These are phyloP conservation scores for Cantharis flavilabris DNA, from an alignment of 2,888 invertebrate species.

Conservation along the genomic window DNA sequence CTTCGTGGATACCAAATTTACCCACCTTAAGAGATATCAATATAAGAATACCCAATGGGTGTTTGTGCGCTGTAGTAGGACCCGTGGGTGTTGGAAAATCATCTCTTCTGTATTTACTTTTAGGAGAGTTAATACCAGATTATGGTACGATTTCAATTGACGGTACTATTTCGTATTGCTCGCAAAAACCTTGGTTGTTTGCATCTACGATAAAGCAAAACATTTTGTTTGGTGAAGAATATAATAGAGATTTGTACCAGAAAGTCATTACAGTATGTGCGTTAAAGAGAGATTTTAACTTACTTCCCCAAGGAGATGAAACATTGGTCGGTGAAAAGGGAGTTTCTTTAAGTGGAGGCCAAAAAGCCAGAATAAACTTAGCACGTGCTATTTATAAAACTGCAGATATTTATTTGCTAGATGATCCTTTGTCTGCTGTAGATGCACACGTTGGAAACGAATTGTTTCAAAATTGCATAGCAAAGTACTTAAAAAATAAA, in stretches of 20 bases:
- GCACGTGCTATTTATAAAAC: constrained; percentile 78
- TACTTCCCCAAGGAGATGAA: constrained; percentile 59
- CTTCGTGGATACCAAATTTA: background rate
- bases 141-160: constrained; percentile 59
- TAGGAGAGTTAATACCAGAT: constrained; percentile 62
- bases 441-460: constrained; percentile 77
- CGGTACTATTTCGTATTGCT: constrained; percentile 63
- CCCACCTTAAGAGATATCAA: constrained; percentile 48
- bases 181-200: constrained; percentile 72
- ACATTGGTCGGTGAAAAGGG: constrained; percentile 72
- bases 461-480: constrained; percentile 75
- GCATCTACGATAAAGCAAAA: constrained; percentile 66
- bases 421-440: constrained; percentile 81
- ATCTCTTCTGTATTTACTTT: constrained; percentile 55
- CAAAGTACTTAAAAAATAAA: constrained; percentile 59
- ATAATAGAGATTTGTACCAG: constrained; percentile 55
- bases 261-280: constrained; percentile 64
- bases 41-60: constrained; percentile 57
- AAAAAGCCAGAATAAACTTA: constrained; percentile 78
- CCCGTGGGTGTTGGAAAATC: constrained; percentile 84
- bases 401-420: constrained; percentile 76
- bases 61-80: constrained; percentile 78
- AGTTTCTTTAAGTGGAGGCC: constrained; percentile 78
- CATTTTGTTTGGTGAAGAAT: constrained; percentile 67
- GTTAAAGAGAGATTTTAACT: constrained; percentile 67